Conservation (phyloP, 2,888 invertebrate species). For the Agelastica alni region DNA sequence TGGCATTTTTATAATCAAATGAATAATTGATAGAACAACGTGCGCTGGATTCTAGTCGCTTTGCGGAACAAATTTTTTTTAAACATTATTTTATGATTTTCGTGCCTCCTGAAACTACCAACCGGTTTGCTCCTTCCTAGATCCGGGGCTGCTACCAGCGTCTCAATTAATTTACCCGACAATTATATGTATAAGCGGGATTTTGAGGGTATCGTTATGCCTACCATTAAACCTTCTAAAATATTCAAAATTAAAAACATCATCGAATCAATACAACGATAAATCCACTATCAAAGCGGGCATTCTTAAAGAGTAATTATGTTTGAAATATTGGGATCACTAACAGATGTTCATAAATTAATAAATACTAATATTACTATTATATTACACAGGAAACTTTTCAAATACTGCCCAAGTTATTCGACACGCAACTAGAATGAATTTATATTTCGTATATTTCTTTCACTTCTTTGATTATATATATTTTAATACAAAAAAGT, state of each 20-base stretch:
- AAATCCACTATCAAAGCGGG: slow-evolving; percentile 24
- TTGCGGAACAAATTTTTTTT: too few species aligned
- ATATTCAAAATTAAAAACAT: slow-evolving; percentile 26
- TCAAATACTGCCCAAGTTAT: slow-evolving; percentile 4
- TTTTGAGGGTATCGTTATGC: slow-evolving; percentile 2
- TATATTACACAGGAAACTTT: slow-evolving; percentile 7
- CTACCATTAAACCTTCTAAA: slow-evolving; percentile 6
- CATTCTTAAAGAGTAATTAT: slow-evolving; percentile 28
- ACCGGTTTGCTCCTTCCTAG: too few species aligned
- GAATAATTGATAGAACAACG: too few species aligned
- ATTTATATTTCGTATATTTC: too few species aligned
- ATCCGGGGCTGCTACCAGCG: too few species aligned
- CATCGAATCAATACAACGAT: slow-evolving; percentile 26
- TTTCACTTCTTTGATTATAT: too few species aligned
- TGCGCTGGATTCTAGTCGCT: too few species aligned
- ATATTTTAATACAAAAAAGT: too few species aligned
- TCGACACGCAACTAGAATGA: slow-evolving; percentile 26
- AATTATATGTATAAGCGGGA: slow-evolving; percentile 10
- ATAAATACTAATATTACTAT: slow-evolving; percentile 20
- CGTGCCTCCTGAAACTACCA: too few species aligned
- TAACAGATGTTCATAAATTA: slow-evolving; percentile 32
- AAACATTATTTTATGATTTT: too few species aligned
- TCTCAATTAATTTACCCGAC: too few species aligned
- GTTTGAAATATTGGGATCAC: slow-evolving; percentile 24
- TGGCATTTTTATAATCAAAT: too few species aligned